Evolutionary conservation across 1,140 invertebrate species (phyloP).

Genomic region (Pogonognathellus flavescens): DNA sequence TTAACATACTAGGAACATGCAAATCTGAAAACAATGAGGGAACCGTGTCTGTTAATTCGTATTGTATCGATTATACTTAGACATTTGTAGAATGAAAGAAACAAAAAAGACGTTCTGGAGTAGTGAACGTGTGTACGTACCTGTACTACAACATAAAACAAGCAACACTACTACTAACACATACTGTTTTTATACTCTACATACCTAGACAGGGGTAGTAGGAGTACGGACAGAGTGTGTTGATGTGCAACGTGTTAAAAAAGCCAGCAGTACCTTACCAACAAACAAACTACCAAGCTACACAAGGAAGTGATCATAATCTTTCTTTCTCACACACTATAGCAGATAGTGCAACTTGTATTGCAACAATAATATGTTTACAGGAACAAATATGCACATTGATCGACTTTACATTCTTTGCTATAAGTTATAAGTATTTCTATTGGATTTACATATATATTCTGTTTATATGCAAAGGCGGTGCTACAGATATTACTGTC

Average conservation of each 20-base stretch:
- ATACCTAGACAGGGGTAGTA: too few relatives aligned
- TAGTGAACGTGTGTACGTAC: neutral
- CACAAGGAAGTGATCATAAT: constrained; percentile 35
- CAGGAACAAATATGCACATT: neutral
- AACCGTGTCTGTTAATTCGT: neutral
- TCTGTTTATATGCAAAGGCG: neutral
- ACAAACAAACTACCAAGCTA: neutral
- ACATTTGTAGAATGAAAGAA: neutral
- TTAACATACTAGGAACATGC: neutral
- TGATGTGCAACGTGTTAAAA: too few relatives aligned
- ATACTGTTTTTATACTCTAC: too few relatives aligned
- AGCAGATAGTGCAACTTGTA: neutral
- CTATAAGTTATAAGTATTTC: neutral
- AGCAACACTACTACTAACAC: too few relatives aligned
- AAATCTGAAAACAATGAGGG: too few relatives aligned
- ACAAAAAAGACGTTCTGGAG: constrained; percentile 4
- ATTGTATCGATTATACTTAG: constrained; percentile 9
- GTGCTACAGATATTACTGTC: constrained; percentile 12
- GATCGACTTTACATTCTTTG: neutral
- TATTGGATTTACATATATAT: neutral
- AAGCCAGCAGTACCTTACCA: too few relatives aligned
- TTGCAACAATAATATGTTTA: neutral
- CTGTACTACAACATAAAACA: too few relatives aligned
- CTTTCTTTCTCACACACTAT: constrained; percentile 6
- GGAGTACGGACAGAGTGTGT: too few relatives aligned